Base-by-base conservation (phyloP, 1,140 invertebrate species). In the Maconellicoccus hirsutus region DNA sequence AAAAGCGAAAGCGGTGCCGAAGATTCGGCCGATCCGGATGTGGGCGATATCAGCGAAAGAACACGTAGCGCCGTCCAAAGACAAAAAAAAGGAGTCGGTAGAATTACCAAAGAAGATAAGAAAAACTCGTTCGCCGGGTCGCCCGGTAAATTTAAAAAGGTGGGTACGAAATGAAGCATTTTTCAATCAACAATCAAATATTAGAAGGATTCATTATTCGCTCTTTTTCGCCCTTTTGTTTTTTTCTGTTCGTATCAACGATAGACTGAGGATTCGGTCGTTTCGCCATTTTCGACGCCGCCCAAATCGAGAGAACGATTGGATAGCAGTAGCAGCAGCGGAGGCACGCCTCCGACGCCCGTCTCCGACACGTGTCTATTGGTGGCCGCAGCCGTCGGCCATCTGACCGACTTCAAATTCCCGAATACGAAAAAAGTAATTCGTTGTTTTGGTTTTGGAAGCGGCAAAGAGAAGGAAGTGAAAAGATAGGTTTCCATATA, bases 381-480 rank as follows among this genome's bases (percentile, higher is more conserved):
- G 21, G 89, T 91, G 1, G 89, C 90, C 70, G 89, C 90, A 0
- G 89, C 89, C 0, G 89, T 91, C 8, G 89, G 88, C 2, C 89
- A 89, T 0, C 78, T 92, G 0, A 88, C 89, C 61, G 86, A 84
- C 19, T 92, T 91, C 76, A 91, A 91, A 78, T 88, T 94, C 78
- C 90, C 91, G 0, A 95, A 96, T 81, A 95, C 92, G 0, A 95
- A 95, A 78, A 95, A 94, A 80, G 86, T 85, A 70, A 76, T 38
- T 38, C 6, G 6, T 38, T 38, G 33, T 38, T 38, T 38, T 38
- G 14, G 33, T 38, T 6, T 6, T 38, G 33, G 6, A 38, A 7
- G 33, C 14, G 6, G 33, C 33, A 14, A 38, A 38, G 33, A 38
- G 6, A 7, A 6, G 33, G 14, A 38, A 38, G 14, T n/a, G n/a